These are phyloP conservation scores for Chinchilla lanigera DNA, from an alignment of 2,113 vertebrate species.

Conservation along the genomic window DNA sequence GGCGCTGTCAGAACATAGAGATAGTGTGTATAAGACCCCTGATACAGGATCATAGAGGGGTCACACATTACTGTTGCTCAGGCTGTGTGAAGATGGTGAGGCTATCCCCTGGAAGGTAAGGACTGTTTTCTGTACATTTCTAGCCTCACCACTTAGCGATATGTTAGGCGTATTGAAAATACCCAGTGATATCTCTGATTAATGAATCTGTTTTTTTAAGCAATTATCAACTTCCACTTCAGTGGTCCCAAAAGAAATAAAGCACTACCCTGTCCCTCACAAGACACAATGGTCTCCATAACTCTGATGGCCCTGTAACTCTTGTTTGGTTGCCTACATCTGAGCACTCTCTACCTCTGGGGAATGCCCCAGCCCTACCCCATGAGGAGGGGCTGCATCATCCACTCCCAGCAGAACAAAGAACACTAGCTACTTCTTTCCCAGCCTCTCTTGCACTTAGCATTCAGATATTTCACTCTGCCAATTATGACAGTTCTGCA, in stretches of 20 bases:
- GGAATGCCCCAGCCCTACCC: not conserved
- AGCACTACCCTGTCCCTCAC: not conserved
- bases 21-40: not conserved
- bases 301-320: not conserved
- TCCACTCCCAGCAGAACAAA: not conserved
- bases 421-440: not conserved
- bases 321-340: not conserved
- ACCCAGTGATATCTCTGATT: not conserved
- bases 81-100: not conserved
- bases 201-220: not conserved
- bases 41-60: not conserved
- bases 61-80: not conserved
- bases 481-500: not conserved
- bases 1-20: not conserved
- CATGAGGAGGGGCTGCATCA: not conserved
- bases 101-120: not conserved
- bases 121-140: not conserved
- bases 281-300: not conserved
- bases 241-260: not conserved
- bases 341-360: not conserved
- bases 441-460: constrained; percentile 6
- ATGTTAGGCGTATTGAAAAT: not conserved
- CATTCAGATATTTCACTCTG: not conserved
- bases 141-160: not conserved
- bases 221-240: not conserved